Base-by-base conservation (phyloP, 2,888 invertebrate species). In the Cerastoderma edule region DNA sequence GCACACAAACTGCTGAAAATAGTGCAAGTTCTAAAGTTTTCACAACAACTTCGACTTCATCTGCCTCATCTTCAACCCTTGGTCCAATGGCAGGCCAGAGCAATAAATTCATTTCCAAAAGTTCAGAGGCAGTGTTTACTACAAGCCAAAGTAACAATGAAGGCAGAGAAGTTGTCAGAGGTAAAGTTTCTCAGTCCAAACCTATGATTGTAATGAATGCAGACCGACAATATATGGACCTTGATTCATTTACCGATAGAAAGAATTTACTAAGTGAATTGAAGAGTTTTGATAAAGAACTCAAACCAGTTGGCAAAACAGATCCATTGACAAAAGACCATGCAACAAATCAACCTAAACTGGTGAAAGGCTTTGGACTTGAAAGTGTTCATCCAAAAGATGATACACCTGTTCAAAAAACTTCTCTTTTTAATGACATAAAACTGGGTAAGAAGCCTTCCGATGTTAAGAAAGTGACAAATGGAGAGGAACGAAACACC, bases 231-330 rank as follows among this genome's bases (percentile, higher is more conserved):
- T 39, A 76, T 60, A 70, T 81, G 6, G 81, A 81, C 32, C 65
- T 81, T 39, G 81, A 81, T 72, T 73, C 78, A 10, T 81, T 81
- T 50, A 79, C 79, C 53, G 77, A 76, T 4, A 76, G 79, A 35
- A 77, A 79, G 50, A 83, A 78, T 35, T 67, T 85, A 65, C 48
- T 85, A 3, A 71, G 53, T 60, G 80, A 85, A 69, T 75, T 85
- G 57, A 79, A 81, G 64, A 75, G 75, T 50, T 83, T 83, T 67
- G 80, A 80, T 28, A 78, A 84, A 67, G 76, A 75, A 32, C 67
- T 78, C 27, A 83, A 81, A 68, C 67, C 75, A n/a, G 65, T 56
- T n/a, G 68, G 60, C 0, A 71, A 50, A 48, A 60, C 35, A n/a
- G 33, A 60, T 39, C 60, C 60, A 13, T 22, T 1, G 24, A 50